Evolutionary conservation across 2,113 vertebrate species (phyloP).

Genomic region (Passer domesticus): DNA sequence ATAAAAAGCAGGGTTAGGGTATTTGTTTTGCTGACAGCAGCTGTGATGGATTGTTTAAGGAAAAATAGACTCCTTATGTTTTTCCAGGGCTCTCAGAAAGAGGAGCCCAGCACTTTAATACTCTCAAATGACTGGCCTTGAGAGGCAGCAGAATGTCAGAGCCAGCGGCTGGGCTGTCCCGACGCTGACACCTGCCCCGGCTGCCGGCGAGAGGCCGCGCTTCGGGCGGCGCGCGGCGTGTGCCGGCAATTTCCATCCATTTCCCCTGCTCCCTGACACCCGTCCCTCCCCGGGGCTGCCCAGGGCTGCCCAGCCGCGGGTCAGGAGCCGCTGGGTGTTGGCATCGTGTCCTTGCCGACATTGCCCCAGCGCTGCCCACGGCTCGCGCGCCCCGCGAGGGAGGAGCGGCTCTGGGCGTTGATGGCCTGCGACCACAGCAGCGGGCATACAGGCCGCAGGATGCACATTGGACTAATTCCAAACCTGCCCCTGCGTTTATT

Average conservation of each 20-base stretch:
- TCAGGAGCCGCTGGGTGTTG: rapidly evolving
- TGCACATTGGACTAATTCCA: rapidly evolving
- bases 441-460: background rate
- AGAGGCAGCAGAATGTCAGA: conserved; percentile 62
- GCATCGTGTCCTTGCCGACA: background rate
- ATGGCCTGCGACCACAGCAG: background rate
- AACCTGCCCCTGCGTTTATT: rapidly evolving
- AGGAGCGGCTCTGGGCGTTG: rapidly evolving
- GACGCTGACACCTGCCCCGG: conserved; percentile 28
- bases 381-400: rapidly evolving
- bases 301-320: rapidly evolving
- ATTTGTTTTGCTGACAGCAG: conserved; percentile 77
- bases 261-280: conserved; percentile 1
- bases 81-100: conserved; percentile 68
- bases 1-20: conserved; percentile 64
- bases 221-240: background rate
- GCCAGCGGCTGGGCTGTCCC: background rate
- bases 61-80: conserved; percentile 71
- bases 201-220: background rate
- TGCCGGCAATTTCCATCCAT: conserved; percentile 29
- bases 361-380: rapidly evolving
- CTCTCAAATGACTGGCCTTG: conserved; percentile 69
- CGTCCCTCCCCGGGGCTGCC: background rate
- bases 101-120: conserved; percentile 69
- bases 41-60: conserved; percentile 76